Percentiles rank a stretch among this genome's conserved stretches.
phyloP scores from a whole-genome alignment of 2,113 vertebrate species.

The Tragelaphus imberbis region DNA sequence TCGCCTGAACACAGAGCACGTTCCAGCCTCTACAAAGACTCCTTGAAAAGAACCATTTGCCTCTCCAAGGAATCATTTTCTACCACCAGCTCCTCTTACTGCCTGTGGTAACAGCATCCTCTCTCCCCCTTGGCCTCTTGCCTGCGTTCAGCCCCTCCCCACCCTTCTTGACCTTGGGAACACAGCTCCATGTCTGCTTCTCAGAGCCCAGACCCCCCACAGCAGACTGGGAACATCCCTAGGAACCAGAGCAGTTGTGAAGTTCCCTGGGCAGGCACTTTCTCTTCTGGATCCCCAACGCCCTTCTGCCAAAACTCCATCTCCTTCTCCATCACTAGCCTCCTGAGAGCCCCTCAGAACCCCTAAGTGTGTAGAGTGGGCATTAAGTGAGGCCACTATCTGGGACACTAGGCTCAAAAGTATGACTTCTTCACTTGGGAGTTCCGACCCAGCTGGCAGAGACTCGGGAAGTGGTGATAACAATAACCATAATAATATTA shows the following conservation, averaged over 20 bases:
- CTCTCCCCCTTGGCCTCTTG: not conserved
- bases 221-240: not conserved
- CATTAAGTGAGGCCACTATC: not conserved
- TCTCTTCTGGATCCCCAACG: not conserved
- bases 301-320: not conserved
- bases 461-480: constrained; percentile 52
- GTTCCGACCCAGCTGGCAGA: not conserved
- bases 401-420: not conserved
- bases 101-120: not conserved
- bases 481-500: constrained; percentile 56
- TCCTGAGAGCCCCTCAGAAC: not conserved
- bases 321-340: not conserved
- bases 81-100: not conserved
- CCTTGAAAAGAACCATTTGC: not conserved
- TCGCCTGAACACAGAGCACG: not conserved
- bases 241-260: not conserved
- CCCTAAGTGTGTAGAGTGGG: not conserved
- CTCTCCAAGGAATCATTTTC: not conserved
- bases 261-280: not conserved
- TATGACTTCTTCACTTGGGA: not conserved
- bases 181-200: not conserved
- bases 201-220: not conserved
- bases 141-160: not conserved
- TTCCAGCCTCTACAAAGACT: not conserved
- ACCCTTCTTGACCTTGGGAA: not conserved